Conservation (phyloP, 1,140 invertebrate genomes). For the Cotesia chilonis region DNA sequence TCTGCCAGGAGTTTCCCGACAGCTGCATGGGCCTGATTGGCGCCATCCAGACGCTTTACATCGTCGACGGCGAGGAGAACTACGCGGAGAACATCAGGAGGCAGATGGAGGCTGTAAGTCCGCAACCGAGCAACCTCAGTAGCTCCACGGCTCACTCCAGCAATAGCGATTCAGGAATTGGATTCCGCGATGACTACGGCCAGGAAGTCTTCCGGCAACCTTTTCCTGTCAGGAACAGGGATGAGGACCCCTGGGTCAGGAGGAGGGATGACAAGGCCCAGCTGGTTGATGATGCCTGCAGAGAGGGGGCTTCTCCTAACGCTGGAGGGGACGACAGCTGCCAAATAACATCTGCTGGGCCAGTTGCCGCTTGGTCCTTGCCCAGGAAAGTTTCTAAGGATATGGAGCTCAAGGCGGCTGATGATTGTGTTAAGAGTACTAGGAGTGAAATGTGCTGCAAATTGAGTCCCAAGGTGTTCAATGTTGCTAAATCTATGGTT, state of each 20-base stretch:
- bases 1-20: constrained; percentile 88
- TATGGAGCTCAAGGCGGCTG: constrained; percentile 49
- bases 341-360: constrained; percentile 50
- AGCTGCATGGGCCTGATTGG: constrained; percentile 88
- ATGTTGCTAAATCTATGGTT: constrained; percentile 58
- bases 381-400: constrained; percentile 25
- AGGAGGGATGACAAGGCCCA: no score
- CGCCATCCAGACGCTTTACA: constrained; percentile 67
- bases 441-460: constrained; percentile 56
- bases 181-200: constrained; percentile 87
- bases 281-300: constrained; percentile 43
- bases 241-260: background rate
- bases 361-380: no score
- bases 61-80: constrained; percentile 53
- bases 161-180: constrained; percentile 94
- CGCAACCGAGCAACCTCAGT: constrained; percentile 83
- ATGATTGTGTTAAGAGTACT: constrained; percentile 32
- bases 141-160: constrained; percentile 86
- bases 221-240: background rate
- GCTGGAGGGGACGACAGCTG: constrained; percentile 54
- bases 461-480: constrained; percentile 71
- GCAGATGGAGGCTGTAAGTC: constrained; percentile 72
- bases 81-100: constrained; percentile 55
- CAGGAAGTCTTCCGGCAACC: constrained; percentile 69
- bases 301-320: background rate